Percentiles rank a stretch among this genome's conserved stretches.
These are phyloP conservation scores for Oikopleura vanhoeffeni DNA, from an alignment of 23 tunicate genomes.

Conservation along the genomic window DNA sequence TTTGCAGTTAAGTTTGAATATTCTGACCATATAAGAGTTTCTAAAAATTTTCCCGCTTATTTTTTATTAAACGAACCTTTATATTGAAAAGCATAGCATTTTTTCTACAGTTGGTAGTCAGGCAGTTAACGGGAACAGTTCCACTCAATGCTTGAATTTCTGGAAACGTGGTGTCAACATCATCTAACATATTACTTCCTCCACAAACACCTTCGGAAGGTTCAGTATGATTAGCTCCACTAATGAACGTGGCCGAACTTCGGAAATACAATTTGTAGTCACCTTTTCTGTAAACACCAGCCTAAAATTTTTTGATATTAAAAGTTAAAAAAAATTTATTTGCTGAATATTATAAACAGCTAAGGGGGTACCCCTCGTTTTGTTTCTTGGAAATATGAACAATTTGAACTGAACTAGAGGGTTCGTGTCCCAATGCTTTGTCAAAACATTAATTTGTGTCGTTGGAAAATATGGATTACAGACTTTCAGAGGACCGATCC, in stretches of 20 bases:
- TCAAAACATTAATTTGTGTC: too few relatives aligned
- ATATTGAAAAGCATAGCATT: background rate
- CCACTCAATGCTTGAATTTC: background rate
- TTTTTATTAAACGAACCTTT: too few relatives aligned
- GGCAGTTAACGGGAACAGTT: background rate
- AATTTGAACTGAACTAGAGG: too few relatives aligned
- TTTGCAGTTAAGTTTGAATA: too few relatives aligned
- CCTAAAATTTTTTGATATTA: background rate
- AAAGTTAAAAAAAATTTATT: background rate
- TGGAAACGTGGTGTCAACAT: background rate
- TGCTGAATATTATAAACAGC: too few relatives aligned
- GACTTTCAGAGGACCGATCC: too few relatives aligned
- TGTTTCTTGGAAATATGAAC: too few relatives aligned
- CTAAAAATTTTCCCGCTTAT: too few relatives aligned
- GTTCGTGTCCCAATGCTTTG: too few relatives aligned
- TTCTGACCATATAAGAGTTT: too few relatives aligned
- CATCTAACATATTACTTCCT: background rate
- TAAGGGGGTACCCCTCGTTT: too few relatives aligned
- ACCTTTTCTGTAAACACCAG: background rate
- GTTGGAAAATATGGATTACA: too few relatives aligned
- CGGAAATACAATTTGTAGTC: background rate
- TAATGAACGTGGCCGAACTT: background rate
- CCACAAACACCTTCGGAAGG: background rate
- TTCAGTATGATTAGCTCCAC: background rate
- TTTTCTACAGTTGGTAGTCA: background rate